A percentile compares a stretch with the other conserved stretches of the same genome.
These are phyloP conservation scores for Spermophilus dauricus DNA, from an alignment of 2,113 vertebrate species.

Conservation along the genomic window DNA sequence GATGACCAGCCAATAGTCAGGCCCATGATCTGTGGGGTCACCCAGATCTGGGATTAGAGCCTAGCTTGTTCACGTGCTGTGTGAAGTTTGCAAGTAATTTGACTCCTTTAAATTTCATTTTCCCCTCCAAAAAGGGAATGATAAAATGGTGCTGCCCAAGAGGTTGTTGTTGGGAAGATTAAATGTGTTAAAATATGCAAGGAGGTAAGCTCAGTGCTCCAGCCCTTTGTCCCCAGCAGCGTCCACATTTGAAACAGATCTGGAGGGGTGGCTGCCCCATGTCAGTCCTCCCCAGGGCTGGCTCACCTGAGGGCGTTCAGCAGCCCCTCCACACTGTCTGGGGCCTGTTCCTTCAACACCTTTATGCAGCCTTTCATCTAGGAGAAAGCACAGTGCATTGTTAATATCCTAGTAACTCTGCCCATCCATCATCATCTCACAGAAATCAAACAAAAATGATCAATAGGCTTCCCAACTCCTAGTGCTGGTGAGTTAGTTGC, in stretches of 20 bases:
- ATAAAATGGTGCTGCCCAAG: neutral
- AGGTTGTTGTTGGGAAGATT: neutral
- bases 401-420: neutral
- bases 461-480: neutral
- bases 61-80: neutral
- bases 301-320: constrained; percentile 98
- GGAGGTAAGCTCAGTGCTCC: neutral
- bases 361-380: constrained; percentile 99
- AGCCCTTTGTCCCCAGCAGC: neutral
- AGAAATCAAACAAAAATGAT: neutral
- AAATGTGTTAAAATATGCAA: neutral
- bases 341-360: constrained; percentile 98
- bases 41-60: neutral
- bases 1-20: neutral
- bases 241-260: neutral
- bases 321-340: constrained; percentile 98
- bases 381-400: constrained; percentile 66
- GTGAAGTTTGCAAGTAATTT: neutral
- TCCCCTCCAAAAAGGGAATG: neutral
- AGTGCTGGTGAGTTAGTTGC: too few relatives aligned
- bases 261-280: neutral
- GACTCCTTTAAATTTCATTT: constrained; percentile 16
- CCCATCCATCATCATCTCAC: neutral
- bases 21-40: too few relatives aligned
- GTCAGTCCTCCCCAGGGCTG: accelerated